Conservation (phyloP, 1,140 invertebrate species). For the Phenacoccus solenopsis region DNA sequence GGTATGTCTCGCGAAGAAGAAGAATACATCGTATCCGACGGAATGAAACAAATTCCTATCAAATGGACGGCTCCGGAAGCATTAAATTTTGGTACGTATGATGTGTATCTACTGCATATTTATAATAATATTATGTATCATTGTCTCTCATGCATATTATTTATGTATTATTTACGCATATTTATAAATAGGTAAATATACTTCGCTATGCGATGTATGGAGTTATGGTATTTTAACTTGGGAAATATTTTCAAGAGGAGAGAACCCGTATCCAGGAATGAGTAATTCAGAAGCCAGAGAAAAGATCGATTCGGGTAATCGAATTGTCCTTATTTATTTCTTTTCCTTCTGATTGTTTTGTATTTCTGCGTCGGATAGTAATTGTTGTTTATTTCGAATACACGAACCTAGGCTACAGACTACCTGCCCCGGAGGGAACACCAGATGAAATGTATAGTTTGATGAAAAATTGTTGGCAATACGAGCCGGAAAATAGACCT, state of each 20-base stretch:
- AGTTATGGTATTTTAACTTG: constrained; percentile 92
- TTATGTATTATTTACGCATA: not conserved
- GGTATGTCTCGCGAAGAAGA: constrained; percentile 96
- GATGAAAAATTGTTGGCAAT: constrained; percentile 89
- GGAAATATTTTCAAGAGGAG: constrained; percentile 91
- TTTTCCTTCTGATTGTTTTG: constrained; percentile 8
- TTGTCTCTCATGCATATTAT: not conserved
- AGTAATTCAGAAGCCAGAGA: constrained; percentile 82
- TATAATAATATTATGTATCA: not conserved
- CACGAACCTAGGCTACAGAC: constrained; percentile 61
- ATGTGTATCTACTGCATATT: not conserved
- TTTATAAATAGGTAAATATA: constrained; percentile 67
- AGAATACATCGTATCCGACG: constrained; percentile 92
- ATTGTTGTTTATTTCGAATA: not conserved
- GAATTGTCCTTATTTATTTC: not conserved
- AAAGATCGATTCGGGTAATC: constrained; percentile 76
- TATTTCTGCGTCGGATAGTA: not conserved
- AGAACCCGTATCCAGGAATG: constrained; percentile 86
- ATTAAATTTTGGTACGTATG: constrained; percentile 71
- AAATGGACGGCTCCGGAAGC: constrained; percentile 97
- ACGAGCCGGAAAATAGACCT: constrained; percentile 76
- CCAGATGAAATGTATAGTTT: constrained; percentile 79
- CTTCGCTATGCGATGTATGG: constrained; percentile 96
- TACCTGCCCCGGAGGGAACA: constrained; percentile 78
- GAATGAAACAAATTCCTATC: constrained; percentile 96